These are phyloP conservation scores for Oncorhynchus nerka DNA, from an alignment of 2,113 vertebrate genomes.

Conservation along the genomic window DNA sequence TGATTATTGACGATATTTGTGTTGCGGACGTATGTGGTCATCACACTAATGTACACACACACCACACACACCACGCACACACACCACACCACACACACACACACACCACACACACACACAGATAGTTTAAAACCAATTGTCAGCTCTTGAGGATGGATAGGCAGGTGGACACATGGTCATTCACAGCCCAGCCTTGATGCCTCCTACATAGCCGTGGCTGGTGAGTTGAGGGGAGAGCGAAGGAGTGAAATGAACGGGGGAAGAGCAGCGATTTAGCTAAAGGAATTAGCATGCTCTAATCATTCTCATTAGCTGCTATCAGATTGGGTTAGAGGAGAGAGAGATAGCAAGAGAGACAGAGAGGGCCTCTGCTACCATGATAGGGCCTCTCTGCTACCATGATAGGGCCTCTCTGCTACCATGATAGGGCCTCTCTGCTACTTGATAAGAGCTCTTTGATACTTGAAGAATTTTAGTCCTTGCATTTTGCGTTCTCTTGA, in stretches of 20 bases:
- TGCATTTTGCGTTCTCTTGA: background rate
- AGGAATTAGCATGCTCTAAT: constrained; percentile 69
- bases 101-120: too few species aligned
- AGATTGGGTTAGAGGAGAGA: constrained; percentile 53
- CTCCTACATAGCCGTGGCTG: too few species aligned
- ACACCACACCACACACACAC: too few species aligned
- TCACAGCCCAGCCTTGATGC: background rate
- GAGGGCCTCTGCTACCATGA: background rate
- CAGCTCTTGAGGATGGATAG: too few species aligned
- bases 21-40: too few species aligned
- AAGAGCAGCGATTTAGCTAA: constrained; percentile 54
- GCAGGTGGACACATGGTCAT: background rate
- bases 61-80: too few species aligned
- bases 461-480: background rate
- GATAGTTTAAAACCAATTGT: too few species aligned
- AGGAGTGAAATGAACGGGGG: constrained; percentile 12
- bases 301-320: constrained; percentile 69
- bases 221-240: constrained; percentile 2
- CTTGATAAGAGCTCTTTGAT: background rate
- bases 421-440: background rate
- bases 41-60: too few species aligned
- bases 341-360: constrained; percentile 9
- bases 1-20: too few species aligned
- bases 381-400: too few species aligned
- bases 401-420: background rate